A percentile compares a stretch with the other conserved stretches of the same genome.
phyloP scores from a whole-genome alignment of 2,888 invertebrate species.

The Sicus ferrugineus region DNA sequence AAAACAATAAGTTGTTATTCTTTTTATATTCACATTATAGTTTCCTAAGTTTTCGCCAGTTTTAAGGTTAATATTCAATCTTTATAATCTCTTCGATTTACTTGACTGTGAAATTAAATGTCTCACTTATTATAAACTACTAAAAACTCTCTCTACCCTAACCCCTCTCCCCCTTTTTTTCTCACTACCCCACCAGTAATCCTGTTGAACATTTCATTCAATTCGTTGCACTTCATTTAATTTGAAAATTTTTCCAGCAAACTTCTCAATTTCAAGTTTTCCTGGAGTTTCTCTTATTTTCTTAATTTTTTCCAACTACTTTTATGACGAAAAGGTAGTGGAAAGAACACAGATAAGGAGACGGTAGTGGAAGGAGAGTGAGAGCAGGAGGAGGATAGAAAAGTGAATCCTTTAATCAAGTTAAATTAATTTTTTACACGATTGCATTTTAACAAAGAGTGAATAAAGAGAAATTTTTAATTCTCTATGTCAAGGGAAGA shows the following conservation, averaged over 20 bases:
- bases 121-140: no score
- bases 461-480: not conserved
- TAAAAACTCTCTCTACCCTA: no score
- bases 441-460: conserved; percentile 7
- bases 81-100: no score
- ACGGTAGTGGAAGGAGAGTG: no score
- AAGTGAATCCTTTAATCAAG: conserved; percentile 19
- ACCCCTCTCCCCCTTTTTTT: not conserved
- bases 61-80: not conserved
- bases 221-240: conserved; percentile 28
- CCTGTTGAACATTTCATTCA: conserved; percentile 6
- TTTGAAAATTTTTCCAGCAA: conserved; percentile 25
- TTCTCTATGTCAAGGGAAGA: not conserved
- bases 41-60: no score
- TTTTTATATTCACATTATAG: not conserved
- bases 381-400: not conserved
- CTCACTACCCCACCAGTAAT: no score
- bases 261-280: conserved; percentile 22
- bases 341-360: not conserved
- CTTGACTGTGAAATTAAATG: no score
- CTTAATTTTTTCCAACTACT: not conserved
- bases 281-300: no score
- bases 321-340: not conserved
- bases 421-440: conserved; percentile 18
- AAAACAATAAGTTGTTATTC: not conserved